Evolutionary conservation across 2,888 invertebrate species (phyloP), one percentile per base, ranked within the genome.

Genomic region (Plagiodera versicolora): DNA sequence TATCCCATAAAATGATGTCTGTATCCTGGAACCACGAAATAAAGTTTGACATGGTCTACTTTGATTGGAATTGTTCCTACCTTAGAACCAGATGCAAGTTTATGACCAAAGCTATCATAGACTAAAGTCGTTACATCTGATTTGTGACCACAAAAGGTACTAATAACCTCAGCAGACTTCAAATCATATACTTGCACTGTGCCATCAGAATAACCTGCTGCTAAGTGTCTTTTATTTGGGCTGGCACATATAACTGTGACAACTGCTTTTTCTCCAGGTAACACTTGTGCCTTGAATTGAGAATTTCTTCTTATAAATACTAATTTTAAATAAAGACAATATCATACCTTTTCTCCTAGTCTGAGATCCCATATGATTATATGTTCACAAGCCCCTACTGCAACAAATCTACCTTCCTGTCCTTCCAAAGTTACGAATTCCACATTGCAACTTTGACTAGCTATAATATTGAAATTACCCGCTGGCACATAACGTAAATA

Each of bases 291-390:
- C 89, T 94, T 77, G 65, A 81, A 79, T 57, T 76, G 79, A 57
- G 65, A 46, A 48, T 30, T 46, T 3, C 3, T 6, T 6, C 3
- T 5, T 24, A 24, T 24, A 6, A 24, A 24, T 24, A 24, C 24
- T 5, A 6, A 5, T 24, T 6, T 6, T 3, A 6, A 24, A 6
- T 24, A 24, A 24, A 16, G 24, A 24, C 8, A 5, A 20, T 30
- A 57, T 52, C 19, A 74, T 79, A 91, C 90, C 84, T 90, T 91
- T 79, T 92, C 90, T 44, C 90, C 89, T 6, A 92, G 87, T 75
- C 92, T 86, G 77, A 97, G 84, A 82, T 98, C 98, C 95, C 97
- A 98, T 74, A 98, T 86, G 73, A 91, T 87, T 63, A 96, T 90
- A 85, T 95, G 90, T 83, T 98, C 97, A 75, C 94, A 93, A 8